These are phyloP conservation scores for Abramis brama DNA, from an alignment of 2,113 vertebrate species.

Conservation along the genomic window DNA sequence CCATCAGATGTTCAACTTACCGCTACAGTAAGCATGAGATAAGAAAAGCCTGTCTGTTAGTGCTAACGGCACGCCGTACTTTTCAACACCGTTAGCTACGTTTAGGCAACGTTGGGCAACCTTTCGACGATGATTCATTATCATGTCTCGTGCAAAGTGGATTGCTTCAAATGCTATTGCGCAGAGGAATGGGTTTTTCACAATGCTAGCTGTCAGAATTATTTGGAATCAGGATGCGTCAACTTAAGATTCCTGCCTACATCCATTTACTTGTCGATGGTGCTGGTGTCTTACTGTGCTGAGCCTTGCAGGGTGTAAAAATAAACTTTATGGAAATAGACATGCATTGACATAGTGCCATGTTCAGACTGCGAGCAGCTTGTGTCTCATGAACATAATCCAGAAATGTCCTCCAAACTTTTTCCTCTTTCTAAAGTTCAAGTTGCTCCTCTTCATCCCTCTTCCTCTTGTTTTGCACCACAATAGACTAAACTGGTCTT, in stretches of 20 bases:
- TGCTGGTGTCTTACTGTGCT: conserved; percentile 71
- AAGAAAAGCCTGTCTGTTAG: conserved; percentile 62
- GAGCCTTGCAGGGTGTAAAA: conserved; percentile 79
- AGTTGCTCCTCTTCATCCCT: conserved; percentile 69
- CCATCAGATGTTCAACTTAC: conserved; percentile 80
- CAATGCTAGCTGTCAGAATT: conserved; percentile 49
- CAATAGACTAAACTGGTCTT: conserved; percentile 69
- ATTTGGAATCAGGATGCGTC: conserved; percentile 51
- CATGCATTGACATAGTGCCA: conserved; percentile 89
- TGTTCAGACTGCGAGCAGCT: conserved; percentile 92
- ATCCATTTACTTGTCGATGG: conserved; percentile 61
- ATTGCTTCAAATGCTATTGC: too few relatives aligned
- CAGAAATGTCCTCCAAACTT: conserved; percentile 83
- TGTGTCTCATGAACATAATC: conserved; percentile 82
- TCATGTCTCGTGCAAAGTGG: conserved; percentile 53
- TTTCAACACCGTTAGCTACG: conserved; percentile 38
- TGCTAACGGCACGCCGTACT: conserved; percentile 18
- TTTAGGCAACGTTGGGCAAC: conserved; percentile 42
- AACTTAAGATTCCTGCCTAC: conserved; percentile 57
- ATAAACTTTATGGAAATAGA: conserved; percentile 90
- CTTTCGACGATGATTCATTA: conserved; percentile 61
- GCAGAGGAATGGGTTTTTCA: conserved; percentile 39
- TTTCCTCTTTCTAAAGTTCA: conserved; percentile 74
- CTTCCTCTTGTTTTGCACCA: conserved; percentile 66
- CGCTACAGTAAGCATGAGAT: conserved; percentile 78